A percentile compares a stretch with the other conserved stretches of the same genome.
Evolutionary conservation across 1,140 invertebrate genomes (phyloP).

Genomic region (Zaprionus nigranus): DNA sequence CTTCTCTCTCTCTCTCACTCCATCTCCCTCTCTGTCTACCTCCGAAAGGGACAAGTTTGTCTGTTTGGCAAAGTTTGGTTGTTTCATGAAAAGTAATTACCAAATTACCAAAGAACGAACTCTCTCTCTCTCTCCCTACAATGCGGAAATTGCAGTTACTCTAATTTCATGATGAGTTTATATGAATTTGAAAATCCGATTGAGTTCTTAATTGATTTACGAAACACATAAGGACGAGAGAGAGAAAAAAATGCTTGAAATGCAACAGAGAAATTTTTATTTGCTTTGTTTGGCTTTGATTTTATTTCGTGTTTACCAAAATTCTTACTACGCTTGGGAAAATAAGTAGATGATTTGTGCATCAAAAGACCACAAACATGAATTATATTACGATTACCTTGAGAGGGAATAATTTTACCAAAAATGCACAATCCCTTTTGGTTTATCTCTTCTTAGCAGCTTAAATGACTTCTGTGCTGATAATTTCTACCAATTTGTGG

Average conservation of each 20-base stretch:
- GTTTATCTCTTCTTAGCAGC: too few species aligned
- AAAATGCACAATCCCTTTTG: too few species aligned
- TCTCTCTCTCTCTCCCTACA: background rate
- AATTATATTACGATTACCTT: too few species aligned
- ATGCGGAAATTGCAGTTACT: slow-evolving; percentile 3
- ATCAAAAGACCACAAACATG: background rate
- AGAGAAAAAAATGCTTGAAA: background rate
- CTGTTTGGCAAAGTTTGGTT: background rate
- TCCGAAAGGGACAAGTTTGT: background rate
- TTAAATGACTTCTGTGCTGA: too few species aligned
- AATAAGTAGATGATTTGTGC: background rate
- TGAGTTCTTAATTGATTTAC: background rate
- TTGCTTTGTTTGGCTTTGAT: background rate
- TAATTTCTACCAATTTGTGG: too few species aligned
- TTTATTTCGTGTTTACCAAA: background rate
- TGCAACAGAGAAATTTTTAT: background rate
- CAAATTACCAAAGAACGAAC: slow-evolving; percentile 3
- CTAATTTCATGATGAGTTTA: slow-evolving; percentile 4
- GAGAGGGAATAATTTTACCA: too few species aligned
- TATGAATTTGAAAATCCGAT: background rate
- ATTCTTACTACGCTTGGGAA: background rate
- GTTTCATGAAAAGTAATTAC: slow-evolving; percentile 10
- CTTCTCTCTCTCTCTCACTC: background rate
- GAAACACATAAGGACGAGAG: background rate
- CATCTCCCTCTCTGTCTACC: background rate